phyloP scores from a whole-genome alignment of 2,797 vertebrate species.

The Notolabrus celidotus region DNA sequence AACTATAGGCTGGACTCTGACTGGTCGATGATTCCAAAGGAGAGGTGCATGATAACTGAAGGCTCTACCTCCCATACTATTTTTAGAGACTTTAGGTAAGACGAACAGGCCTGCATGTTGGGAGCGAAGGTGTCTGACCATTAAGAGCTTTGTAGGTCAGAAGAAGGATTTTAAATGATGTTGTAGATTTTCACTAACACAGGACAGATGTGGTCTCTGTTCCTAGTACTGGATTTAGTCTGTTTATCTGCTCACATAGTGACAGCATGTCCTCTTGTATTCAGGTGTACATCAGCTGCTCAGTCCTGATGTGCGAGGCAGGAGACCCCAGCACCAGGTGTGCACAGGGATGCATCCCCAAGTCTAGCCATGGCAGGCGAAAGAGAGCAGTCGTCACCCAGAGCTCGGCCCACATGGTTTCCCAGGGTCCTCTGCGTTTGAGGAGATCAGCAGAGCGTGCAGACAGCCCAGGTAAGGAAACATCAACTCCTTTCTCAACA shows the following conservation, averaged over 20 bases:
- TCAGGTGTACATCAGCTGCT: conserved; percentile 85
- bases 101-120: too few species aligned
- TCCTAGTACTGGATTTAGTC: background rate
- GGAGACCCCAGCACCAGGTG: conserved; percentile 70
- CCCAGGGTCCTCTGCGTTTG: conserved; percentile 83
- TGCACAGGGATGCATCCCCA: conserved; percentile 70
- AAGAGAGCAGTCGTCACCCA: conserved; percentile 71
- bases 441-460: conserved; percentile 36
- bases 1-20: too few species aligned
- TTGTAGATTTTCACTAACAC: too few species aligned
- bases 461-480: conserved; percentile 45
- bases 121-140: too few species aligned
- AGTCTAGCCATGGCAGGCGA: too few species aligned
- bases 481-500: background rate
- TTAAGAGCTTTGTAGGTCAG: too few species aligned
- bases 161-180: background rate
- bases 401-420: conserved; percentile 72
- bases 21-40: too few species aligned
- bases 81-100: too few species aligned
- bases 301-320: conserved; percentile 77
- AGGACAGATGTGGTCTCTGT: too few species aligned
- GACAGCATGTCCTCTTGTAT: background rate
- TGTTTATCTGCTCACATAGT: background rate
- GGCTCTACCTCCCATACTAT: too few species aligned
- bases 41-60: too few species aligned